A percentile compares a stretch with the other conserved stretches of the same genome.
phyloP scores from a whole-genome alignment of 2,888 invertebrate genomes.

The Biston stratarius region DNA sequence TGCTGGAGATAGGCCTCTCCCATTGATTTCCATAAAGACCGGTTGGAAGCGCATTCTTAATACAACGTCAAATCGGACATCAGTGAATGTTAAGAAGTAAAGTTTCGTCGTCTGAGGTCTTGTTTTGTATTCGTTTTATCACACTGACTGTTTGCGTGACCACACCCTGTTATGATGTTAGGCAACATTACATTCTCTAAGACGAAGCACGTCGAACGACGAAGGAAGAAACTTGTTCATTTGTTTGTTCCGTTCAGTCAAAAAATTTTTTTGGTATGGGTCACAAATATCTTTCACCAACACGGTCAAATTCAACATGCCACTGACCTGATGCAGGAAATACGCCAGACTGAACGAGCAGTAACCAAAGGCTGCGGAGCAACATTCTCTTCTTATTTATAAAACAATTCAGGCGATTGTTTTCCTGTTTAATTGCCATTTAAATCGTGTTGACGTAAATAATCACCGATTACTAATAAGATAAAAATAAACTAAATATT shows the following conservation, averaged over 20 bases:
- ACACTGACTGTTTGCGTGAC: too few relatives aligned
- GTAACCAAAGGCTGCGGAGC: neutral
- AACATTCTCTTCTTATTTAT: slow-evolving; percentile 14
- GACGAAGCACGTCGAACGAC: too few relatives aligned
- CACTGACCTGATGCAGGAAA: neutral
- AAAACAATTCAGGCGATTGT: neutral
- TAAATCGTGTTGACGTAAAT: neutral
- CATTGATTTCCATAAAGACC: too few relatives aligned
- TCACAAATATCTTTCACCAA: neutral
- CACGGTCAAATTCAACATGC: neutral
- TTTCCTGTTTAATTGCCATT: slow-evolving; percentile 9
- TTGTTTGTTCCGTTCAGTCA: neutral
- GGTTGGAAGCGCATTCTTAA: too few relatives aligned
- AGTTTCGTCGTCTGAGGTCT: too few relatives aligned
- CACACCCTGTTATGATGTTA: too few relatives aligned
- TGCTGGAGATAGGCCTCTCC: too few relatives aligned
- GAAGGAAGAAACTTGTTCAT: neutral
- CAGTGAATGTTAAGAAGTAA: too few relatives aligned
- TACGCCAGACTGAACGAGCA: neutral
- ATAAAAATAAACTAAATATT: neutral
- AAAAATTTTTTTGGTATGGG: too few relatives aligned
- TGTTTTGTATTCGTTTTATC: too few relatives aligned
- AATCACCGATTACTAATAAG: neutral
- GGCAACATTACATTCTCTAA: too few relatives aligned
- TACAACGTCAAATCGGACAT: too few relatives aligned